Percentiles rank a stretch among this genome's conserved stretches.
Conservation (phyloP, 1,140 invertebrate species). For the Aphidius gifuensis region DNA sequence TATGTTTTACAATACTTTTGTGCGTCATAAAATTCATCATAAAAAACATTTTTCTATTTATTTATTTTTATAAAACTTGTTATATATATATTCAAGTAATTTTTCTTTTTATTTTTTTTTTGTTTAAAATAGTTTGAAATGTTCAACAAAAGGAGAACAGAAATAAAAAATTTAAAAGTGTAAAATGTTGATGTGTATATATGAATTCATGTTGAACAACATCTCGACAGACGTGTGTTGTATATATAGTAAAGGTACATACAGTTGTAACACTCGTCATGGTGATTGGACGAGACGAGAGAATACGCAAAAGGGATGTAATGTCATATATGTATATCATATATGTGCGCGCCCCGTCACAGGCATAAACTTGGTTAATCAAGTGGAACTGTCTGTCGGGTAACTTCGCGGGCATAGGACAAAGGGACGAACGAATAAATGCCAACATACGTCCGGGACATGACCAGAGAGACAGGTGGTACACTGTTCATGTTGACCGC, state of each 20-base stretch:
- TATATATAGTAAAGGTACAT: no score
- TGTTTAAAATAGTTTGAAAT: no score
- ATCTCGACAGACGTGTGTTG: neutral
- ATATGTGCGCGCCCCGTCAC: slow-evolving; percentile 36
- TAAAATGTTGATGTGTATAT: neutral
- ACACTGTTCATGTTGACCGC: slow-evolving; percentile 2
- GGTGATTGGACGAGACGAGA: slow-evolving; percentile 5
- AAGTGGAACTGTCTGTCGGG: slow-evolving; percentile 48
- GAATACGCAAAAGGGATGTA: no score
- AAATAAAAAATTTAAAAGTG: neutral
- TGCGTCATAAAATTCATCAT: no score
- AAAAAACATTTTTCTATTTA: no score
- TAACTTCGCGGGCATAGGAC: slow-evolving; percentile 24
- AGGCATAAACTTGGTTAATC: slow-evolving; percentile 51
- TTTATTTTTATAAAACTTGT: no score
- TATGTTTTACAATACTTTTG: no score
- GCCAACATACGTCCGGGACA: slow-evolving; percentile 11
- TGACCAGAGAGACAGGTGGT: slow-evolving; percentile 16
- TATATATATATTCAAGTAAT: no score
- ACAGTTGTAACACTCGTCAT: neutral
- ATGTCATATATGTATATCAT: slow-evolving; percentile 17
- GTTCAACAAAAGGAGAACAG: neutral
- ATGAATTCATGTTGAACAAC: no score
- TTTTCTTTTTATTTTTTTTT: no score
- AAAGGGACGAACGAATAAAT: slow-evolving; percentile 23